Evolutionary conservation across 2,797 vertebrate species (phyloP).

Genomic region (Semaprochilodus insignis): DNA sequence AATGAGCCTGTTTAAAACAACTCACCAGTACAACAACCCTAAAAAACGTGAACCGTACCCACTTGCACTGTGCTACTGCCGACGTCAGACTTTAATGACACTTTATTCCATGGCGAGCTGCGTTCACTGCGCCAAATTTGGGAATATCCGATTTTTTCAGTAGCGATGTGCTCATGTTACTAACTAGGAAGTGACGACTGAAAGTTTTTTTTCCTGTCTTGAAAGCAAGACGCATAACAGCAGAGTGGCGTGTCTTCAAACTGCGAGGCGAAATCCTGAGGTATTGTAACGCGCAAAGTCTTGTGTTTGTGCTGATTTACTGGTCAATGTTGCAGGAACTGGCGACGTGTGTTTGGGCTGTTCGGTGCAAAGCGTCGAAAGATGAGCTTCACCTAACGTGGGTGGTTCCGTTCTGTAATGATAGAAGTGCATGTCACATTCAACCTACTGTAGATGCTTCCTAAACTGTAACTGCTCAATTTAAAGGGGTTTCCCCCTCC

Average conservation of each 20-base stretch:
- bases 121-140: not conserved
- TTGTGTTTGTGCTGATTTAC: not conserved
- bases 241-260: not conserved
- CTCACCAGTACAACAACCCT: not conserved
- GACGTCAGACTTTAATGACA: not conserved
- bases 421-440: constrained; percentile 35
- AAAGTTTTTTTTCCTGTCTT: constrained; percentile 74
- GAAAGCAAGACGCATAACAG: constrained; percentile 40
- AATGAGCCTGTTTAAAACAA: not conserved
- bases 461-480: constrained; percentile 8
- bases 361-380: constrained; percentile 47
- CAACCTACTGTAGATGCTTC: constrained; percentile 18
- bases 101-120: not conserved
- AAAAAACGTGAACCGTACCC: not conserved
- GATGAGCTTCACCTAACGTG: constrained; percentile 7
- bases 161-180: constrained; percentile 54
- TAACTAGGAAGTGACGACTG: constrained; percentile 87
- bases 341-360: not conserved
- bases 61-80: not conserved
- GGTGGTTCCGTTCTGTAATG: constrained; percentile 48
- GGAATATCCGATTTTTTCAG: constrained; percentile 24
- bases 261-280: constrained; percentile 26
- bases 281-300: constrained; percentile 39
- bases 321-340: not conserved
- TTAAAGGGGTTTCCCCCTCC: not conserved